Evolutionary conservation across 2,113 vertebrate species (phyloP).

Genomic region (Pituophis catenifer): DNA sequence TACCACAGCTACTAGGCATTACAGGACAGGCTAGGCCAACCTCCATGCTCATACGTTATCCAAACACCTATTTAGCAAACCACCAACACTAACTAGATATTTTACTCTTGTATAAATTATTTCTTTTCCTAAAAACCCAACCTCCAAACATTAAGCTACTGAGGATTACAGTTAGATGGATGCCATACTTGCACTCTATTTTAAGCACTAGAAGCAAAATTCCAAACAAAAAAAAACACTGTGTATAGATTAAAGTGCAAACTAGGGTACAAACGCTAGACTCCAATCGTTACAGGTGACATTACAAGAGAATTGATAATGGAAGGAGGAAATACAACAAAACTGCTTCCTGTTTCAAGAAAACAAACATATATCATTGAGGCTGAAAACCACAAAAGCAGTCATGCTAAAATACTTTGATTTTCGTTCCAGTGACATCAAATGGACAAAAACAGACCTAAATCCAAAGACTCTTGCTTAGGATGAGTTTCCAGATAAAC

Average conservation of each 20-base stretch:
- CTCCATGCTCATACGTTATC: constrained; percentile 4
- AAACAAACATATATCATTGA: constrained; percentile 36
- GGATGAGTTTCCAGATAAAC: constrained; percentile 8
- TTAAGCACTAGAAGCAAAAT: constrained; percentile 43
- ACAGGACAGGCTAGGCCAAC: constrained; percentile 42
- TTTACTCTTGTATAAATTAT: constrained; percentile 14
- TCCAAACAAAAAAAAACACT: constrained; percentile 15
- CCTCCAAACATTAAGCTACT: constrained; percentile 34
- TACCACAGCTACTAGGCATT: constrained; percentile 39
- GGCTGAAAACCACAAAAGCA: neutral
- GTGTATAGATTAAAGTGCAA: constrained; percentile 47
- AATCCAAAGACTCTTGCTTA: constrained; percentile 1
- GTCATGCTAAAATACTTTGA: constrained; percentile 37
- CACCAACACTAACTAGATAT: neutral
- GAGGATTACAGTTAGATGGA: constrained; percentile 52
- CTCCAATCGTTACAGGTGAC: neutral
- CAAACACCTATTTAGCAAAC: constrained; percentile 31
- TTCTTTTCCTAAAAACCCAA: neutral
- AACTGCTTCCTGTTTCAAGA: constrained; percentile 49
- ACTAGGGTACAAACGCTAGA: constrained; percentile 23
- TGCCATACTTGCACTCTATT: constrained; percentile 49
- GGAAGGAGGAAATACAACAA: constrained; percentile 11
- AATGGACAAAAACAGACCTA: neutral
- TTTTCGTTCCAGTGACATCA: constrained; percentile 25
- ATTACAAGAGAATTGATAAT: constrained; percentile 27